phyloP scores from a whole-genome alignment of 2,888 invertebrate species.

The Hirtodrosophila cameraria region DNA sequence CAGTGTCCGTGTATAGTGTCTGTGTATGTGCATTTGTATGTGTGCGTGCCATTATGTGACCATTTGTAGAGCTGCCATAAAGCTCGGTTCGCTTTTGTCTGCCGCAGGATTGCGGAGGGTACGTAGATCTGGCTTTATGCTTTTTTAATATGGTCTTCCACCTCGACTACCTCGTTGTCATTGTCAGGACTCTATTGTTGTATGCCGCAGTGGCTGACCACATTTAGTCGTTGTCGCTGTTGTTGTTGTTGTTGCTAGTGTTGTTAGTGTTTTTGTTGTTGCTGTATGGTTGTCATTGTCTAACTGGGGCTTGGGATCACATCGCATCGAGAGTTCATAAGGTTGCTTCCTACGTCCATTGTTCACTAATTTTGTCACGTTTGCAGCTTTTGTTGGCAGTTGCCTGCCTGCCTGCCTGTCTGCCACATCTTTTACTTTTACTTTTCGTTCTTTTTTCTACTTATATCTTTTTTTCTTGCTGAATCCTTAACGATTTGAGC shows the following conservation, averaged over 20 bases:
- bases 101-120: conserved; percentile 12
- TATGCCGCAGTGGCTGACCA: conserved; percentile 71
- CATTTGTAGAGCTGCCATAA: conserved; percentile 63
- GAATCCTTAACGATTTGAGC: conserved; percentile 5
- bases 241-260: conserved; percentile 3
- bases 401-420: background rate
- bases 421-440: conserved; percentile 61
- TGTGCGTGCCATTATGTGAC: conserved; percentile 69
- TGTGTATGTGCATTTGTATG: conserved; percentile 17
- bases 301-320: conserved; percentile 58
- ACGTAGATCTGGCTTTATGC: conserved; percentile 55
- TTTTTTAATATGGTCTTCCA: conserved; percentile 64
- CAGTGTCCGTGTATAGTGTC: background rate
- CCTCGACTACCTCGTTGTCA: conserved; percentile 62
- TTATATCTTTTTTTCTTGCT: conserved; percentile 2
- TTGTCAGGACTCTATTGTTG: conserved; percentile 72
- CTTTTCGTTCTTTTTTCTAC: conserved; percentile 23
- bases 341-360: conserved; percentile 65
- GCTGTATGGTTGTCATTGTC: conserved; percentile 43
- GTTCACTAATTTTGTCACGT: conserved; percentile 81
- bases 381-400: conserved; percentile 73
- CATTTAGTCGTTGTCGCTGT: conserved; percentile 66
- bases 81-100: conserved; percentile 60
- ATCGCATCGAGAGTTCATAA: conserved; percentile 70
- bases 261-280: conserved; percentile 15